Evolutionary conservation across 2,113 vertebrate species (phyloP).

Genomic region (Microtus oregoni): DNA sequence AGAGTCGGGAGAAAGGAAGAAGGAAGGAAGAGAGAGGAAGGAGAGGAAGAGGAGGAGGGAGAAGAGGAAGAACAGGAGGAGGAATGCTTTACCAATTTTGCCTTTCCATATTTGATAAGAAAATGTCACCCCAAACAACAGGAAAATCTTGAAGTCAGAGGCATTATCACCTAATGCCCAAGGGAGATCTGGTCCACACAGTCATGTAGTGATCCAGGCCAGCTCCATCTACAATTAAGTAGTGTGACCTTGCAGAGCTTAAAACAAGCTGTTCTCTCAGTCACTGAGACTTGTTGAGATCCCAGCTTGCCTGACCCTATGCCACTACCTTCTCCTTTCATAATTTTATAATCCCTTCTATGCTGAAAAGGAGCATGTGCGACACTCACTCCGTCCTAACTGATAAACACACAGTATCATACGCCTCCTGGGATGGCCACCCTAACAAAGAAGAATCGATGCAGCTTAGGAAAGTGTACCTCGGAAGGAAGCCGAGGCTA

Average conservation of each 20-base stretch:
- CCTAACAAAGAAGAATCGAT: not conserved
- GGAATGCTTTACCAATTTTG: not conserved
- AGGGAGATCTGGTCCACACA: not conserved
- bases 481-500: not conserved
- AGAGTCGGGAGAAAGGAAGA: not conserved
- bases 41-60: too few species aligned
- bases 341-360: not conserved
- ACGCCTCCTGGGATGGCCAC: not conserved
- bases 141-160: not conserved
- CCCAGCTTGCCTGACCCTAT: not conserved
- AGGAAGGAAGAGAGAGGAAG: too few species aligned
- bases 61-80: not conserved
- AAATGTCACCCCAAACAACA: not conserved
- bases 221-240: not conserved
- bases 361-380: not conserved
- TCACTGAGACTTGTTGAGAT: not conserved
- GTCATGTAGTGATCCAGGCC: not conserved
- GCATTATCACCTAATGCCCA: not conserved
- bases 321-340: too few species aligned
- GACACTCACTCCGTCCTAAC: fast-evolving
- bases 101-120: not conserved
- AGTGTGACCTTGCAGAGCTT: not conserved
- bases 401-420: not conserved
- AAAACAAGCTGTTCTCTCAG: not conserved
- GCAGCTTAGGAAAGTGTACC: not conserved